Conservation (phyloP, 1,140 invertebrate genomes). For the Drosophila tropicalis region DNA sequence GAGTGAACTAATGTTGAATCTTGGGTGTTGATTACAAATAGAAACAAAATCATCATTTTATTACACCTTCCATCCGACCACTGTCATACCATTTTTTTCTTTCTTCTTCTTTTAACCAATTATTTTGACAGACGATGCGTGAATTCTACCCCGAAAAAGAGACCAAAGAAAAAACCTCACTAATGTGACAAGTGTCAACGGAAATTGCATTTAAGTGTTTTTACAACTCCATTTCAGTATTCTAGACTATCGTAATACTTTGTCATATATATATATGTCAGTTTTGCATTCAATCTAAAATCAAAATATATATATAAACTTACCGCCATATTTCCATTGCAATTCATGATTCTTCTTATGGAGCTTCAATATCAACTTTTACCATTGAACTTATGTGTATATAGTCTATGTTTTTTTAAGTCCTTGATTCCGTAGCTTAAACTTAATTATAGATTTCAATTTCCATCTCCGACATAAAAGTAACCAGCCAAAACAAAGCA, state of each 20-base stretch:
- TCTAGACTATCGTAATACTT: too few species aligned
- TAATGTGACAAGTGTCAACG: slow-evolving; percentile 50
- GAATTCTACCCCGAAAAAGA: slow-evolving; percentile 36
- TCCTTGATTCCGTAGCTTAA: not conserved
- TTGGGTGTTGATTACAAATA: slow-evolving; percentile 70
- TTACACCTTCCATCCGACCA: slow-evolving; percentile 37
- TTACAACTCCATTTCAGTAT: slow-evolving; percentile 63
- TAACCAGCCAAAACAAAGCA: not conserved
- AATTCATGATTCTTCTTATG: too few species aligned
- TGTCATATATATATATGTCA: too few species aligned
- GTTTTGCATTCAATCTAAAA: too few species aligned
- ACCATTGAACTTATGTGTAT: too few species aligned
- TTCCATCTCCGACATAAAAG: not conserved
- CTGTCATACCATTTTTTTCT: not conserved
- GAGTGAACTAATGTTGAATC: slow-evolving; percentile 11
- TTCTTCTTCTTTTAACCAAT: slow-evolving; percentile 55
- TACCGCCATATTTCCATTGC: too few species aligned
- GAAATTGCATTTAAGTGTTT: slow-evolving; percentile 54
- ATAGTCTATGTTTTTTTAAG: too few species aligned
- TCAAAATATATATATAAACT: too few species aligned
- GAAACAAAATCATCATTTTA: slow-evolving; percentile 54
- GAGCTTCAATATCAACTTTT: too few species aligned
- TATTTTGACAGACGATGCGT: slow-evolving; percentile 71
- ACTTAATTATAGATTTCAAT: not conserved
- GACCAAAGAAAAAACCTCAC: slow-evolving; percentile 2